Conservation (phyloP, 2,888 invertebrate genomes). For the Malachius bipustulatus region DNA sequence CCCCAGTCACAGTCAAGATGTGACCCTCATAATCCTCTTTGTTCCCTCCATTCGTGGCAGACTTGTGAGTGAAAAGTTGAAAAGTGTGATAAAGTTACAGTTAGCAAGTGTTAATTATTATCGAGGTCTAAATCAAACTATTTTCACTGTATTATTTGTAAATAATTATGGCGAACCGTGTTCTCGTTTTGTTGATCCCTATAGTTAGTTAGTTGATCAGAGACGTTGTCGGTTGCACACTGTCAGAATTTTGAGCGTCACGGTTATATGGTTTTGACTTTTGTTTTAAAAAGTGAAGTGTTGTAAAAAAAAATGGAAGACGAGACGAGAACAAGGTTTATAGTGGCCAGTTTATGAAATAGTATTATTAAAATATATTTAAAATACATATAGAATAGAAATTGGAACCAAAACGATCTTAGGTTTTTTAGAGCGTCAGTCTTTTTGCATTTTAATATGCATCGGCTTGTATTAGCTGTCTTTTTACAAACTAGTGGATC, state of each 20-base stretch:
- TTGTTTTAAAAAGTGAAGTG: no score
- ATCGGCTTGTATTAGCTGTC: constrained; percentile 37
- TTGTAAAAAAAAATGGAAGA: constrained; percentile 18
- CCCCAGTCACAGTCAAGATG: no score
- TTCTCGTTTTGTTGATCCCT: constrained; percentile 23
- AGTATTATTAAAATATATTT: constrained; percentile 48
- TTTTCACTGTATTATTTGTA: constrained; percentile 39
- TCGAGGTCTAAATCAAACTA: constrained; percentile 38
- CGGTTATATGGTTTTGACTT: constrained; percentile 6
- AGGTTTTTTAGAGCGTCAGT: constrained; percentile 31
- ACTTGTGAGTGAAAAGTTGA: constrained; percentile 30
- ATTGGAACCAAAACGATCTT: constrained; percentile 37
- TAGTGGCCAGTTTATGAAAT: constrained; percentile 60
- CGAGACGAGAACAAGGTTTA: constrained; percentile 26
- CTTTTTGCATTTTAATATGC: constrained; percentile 36
- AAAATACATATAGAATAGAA: constrained; percentile 35
- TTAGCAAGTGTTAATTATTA: constrained; percentile 23
- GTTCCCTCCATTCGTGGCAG: constrained; percentile 19
- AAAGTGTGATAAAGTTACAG: constrained; percentile 29
- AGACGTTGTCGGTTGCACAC: no score
- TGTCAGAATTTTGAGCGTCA: no score
- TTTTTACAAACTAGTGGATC: constrained; percentile 35
- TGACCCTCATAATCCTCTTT: no score
- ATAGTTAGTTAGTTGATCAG: no score
- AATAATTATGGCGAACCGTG: constrained; percentile 24